These are phyloP conservation scores for Nowickia ferox DNA, from an alignment of 2,888 invertebrate species.

Conservation along the genomic window DNA sequence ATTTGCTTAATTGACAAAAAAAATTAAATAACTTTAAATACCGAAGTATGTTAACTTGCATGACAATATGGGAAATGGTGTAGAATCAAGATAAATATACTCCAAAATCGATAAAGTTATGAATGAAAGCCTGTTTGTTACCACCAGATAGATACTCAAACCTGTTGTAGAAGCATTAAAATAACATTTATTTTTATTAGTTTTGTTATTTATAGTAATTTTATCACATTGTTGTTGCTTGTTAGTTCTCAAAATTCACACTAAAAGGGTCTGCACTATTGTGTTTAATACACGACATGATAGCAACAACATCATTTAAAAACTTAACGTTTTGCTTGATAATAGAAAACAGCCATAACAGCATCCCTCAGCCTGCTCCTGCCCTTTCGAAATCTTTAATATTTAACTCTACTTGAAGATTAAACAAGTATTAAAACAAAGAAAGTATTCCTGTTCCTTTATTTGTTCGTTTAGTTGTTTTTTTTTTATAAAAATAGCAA, in stretches of 20 bases:
- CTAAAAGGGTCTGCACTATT: constrained; percentile 15
- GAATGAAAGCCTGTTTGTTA: constrained; percentile 10
- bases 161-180: constrained; percentile 42
- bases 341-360: constrained; percentile 1
- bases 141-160: constrained; percentile 22
- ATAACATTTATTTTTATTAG: constrained; percentile 53
- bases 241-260: constrained; percentile 1
- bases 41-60: too few species aligned
- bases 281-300: constrained; percentile 40
- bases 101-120: constrained; percentile 1
- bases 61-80: constrained; percentile 4
- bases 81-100: not conserved
- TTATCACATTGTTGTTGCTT: constrained; percentile 15
- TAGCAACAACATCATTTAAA: not conserved
- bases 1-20: too few species aligned
- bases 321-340: not conserved
- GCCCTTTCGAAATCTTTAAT: not conserved
- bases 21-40: not conserved
- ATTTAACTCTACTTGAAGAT: constrained; percentile 22
- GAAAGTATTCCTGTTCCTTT: constrained; percentile 15
- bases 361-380: not conserved
- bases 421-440: not conserved
- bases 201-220: constrained; percentile 58
- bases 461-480: not conserved
- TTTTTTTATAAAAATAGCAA: not conserved